These are phyloP conservation scores for Misgurnus mizolepis DNA, from an alignment of 2,113 vertebrate species.

Conservation along the genomic window DNA sequence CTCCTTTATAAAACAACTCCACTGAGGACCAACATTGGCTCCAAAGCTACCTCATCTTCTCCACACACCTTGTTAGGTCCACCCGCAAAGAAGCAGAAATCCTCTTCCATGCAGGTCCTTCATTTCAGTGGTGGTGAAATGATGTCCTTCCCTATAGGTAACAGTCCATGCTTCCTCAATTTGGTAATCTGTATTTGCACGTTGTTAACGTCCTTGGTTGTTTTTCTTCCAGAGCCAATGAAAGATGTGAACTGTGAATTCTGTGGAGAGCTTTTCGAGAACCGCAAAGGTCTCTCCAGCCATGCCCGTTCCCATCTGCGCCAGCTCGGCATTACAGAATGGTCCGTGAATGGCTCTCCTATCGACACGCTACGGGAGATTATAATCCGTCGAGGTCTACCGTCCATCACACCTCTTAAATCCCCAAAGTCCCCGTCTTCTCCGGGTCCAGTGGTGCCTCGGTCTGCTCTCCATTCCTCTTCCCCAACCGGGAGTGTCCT, in stretches of 20 bases:
- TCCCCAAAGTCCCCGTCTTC: slow-evolving; percentile 70
- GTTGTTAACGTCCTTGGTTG: background rate
- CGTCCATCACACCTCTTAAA: slow-evolving; percentile 71
- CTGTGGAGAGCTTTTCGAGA: slow-evolving; percentile 94
- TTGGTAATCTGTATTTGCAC: background rate
- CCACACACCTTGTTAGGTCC: slow-evolving; percentile 69
- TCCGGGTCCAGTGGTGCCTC: slow-evolving; percentile 55
- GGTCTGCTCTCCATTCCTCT: slow-evolving; percentile 62
- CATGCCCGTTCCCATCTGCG: slow-evolving; percentile 93
- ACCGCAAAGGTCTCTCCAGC: slow-evolving; percentile 92
- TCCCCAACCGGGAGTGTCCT: slow-evolving; percentile 58
- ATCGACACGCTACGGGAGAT: slow-evolving; percentile 86
- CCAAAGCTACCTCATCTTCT: slow-evolving; percentile 76
- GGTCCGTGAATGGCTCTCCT: slow-evolving; percentile 93
- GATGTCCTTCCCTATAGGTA: slow-evolving; percentile 74
- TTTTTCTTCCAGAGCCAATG: slow-evolving; percentile 65
- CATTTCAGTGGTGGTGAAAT: slow-evolving; percentile 74
- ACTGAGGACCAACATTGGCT: slow-evolving; percentile 58
- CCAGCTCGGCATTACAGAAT: slow-evolving; percentile 95
- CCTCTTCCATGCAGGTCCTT: slow-evolving; percentile 79
- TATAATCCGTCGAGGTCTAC: slow-evolving; percentile 73
- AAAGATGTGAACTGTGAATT: slow-evolving; percentile 84
- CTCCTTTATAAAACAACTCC: slow-evolving; percentile 71
- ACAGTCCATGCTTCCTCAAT: background rate
- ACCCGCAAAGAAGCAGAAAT: slow-evolving; percentile 77